phyloP scores from a whole-genome alignment of 2,888 invertebrate genomes.

The Crossocerus cetratus region DNA sequence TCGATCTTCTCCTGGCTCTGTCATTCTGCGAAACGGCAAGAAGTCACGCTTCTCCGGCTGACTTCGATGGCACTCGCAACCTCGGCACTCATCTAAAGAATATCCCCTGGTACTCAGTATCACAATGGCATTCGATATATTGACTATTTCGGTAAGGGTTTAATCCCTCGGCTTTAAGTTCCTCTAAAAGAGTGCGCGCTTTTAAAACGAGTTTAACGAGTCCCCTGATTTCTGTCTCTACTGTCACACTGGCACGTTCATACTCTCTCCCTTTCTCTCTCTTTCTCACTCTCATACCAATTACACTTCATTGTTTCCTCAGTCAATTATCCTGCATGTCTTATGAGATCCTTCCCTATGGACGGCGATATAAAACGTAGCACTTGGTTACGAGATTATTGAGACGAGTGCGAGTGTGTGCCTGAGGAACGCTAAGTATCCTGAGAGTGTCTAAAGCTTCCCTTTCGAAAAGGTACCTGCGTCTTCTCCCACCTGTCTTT shows the following conservation, averaged over 20 bases:
- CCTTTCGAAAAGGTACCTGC: constrained; percentile 17
- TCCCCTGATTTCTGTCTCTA: neutral
- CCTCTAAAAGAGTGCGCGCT: constrained; percentile 17
- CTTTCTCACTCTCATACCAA: neutral
- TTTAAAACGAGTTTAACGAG: neutral
- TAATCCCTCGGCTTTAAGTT: constrained; percentile 19
- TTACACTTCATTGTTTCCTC: constrained; percentile 17
- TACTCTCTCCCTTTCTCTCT: neutral
- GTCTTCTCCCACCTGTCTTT: neutral
- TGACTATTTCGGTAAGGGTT: constrained; percentile 55
- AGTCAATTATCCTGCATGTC: constrained; percentile 18
- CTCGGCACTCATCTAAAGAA: constrained; percentile 41
- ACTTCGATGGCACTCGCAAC: constrained; percentile 51
- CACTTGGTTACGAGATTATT: constrained; percentile 51
- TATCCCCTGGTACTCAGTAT: constrained; percentile 42
- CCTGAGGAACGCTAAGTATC: constrained; percentile 55
- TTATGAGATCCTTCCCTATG: constrained; percentile 36
- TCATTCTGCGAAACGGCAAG: neutral
- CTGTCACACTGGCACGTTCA: neutral
- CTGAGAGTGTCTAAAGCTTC: constrained; percentile 50
- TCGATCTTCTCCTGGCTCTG: neutral
- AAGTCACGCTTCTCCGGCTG: constrained; percentile 15
- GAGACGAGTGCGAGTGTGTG: constrained; percentile 42
- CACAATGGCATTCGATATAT: constrained; percentile 59
- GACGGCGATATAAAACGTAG: constrained; percentile 61